Base-by-base conservation (phyloP, 2,888 invertebrate species). In the Caenorhabditis sp. region DNA sequence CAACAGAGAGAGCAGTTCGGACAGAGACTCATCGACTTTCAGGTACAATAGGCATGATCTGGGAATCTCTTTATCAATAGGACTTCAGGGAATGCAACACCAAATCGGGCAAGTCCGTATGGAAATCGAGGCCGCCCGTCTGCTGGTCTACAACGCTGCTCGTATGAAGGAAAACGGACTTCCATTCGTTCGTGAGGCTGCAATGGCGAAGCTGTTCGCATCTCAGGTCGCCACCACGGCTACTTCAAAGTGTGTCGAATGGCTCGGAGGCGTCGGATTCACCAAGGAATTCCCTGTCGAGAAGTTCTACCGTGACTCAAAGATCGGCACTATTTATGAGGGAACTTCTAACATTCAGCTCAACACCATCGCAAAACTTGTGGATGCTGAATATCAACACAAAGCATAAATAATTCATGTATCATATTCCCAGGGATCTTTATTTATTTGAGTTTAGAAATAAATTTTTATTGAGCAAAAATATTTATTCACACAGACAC, bases 201-300 rank as follows among this genome's bases (percentile, higher is more conserved):
- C 98, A 0, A 98, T 98, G 97, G 97, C 97, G 0, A 98, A 98
- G 94, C 95, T 95, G 90, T 96, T 94, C 91, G 95, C 97, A 44
- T 95, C 96, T 89, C 95, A 94, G 90, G 95, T 96, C 61, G 97
- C 97, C 0, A 95, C 96, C 87, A 94, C 95, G 85, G 95, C 96
- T 0, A 96, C 97, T 35, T 95, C 96, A 12, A 96, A 97, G 92
- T 97, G 97, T 93, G 96, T 98, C 85, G 98, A 98, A 93, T 97
- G 97, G 95, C 96, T 98, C 96, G 98, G 98, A 0, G 98, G 98
- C 14, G 96, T 98, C 35, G 98, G 98, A 31, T 98, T 96, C 93
- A 97, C 97, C 0, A 96, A 95, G 90, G 97, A 97, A 91, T 97
- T 96, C 92, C 97, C 97, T 0, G 96, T 97, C 90, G 98, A 98